These are phyloP conservation scores for Cebidichthys violaceus DNA, from an alignment of 2,113 vertebrate species.

Conservation along the genomic window DNA sequence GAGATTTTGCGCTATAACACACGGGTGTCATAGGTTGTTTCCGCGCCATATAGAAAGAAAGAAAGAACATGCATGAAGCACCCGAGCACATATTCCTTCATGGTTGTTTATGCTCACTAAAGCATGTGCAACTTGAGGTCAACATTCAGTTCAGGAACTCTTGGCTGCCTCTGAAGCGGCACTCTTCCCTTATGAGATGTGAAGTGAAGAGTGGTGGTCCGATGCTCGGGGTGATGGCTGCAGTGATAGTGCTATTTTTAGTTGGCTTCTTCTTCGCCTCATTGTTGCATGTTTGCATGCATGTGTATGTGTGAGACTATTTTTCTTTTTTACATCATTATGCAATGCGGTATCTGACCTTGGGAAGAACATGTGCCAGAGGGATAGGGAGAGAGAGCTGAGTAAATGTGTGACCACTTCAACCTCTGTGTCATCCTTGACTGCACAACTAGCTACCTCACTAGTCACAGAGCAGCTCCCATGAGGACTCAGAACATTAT, in stretches of 20 bases:
- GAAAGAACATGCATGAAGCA: slow-evolving; percentile 24
- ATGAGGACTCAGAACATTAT: slow-evolving; percentile 41
- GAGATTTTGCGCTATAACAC: slow-evolving; percentile 56
- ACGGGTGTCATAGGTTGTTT: slow-evolving; percentile 53
- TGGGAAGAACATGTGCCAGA: slow-evolving; percentile 75
- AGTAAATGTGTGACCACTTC: slow-evolving; percentile 80
- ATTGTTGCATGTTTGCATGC: slow-evolving; percentile 59
- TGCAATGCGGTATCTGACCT: slow-evolving; percentile 80
- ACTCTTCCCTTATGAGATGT: slow-evolving; percentile 55
- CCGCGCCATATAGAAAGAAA: slow-evolving; percentile 1
- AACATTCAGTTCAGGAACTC: slow-evolving; percentile 48
- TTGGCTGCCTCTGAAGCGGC: slow-evolving; percentile 36
- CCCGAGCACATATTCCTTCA: slow-evolving; percentile 20
- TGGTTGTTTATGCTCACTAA: slow-evolving; percentile 50
- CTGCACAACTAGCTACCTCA: slow-evolving; percentile 73
- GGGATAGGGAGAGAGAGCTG: slow-evolving; percentile 64
- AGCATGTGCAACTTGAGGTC: slow-evolving; percentile 50
- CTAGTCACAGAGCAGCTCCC: slow-evolving; percentile 62
- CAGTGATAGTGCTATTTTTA: slow-evolving; percentile 73
- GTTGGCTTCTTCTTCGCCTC: slow-evolving; percentile 54
- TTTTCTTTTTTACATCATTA: slow-evolving; percentile 63
- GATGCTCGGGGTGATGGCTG: slow-evolving; percentile 63
- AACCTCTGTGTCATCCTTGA: slow-evolving; percentile 81
- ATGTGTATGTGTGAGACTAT: slow-evolving; percentile 36
- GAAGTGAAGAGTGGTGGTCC: slow-evolving; percentile 68